A percentile compares a stretch with the other conserved stretches of the same genome.
Conservation (phyloP, 2,888 invertebrate species). For the Erebia palarica region DNA sequence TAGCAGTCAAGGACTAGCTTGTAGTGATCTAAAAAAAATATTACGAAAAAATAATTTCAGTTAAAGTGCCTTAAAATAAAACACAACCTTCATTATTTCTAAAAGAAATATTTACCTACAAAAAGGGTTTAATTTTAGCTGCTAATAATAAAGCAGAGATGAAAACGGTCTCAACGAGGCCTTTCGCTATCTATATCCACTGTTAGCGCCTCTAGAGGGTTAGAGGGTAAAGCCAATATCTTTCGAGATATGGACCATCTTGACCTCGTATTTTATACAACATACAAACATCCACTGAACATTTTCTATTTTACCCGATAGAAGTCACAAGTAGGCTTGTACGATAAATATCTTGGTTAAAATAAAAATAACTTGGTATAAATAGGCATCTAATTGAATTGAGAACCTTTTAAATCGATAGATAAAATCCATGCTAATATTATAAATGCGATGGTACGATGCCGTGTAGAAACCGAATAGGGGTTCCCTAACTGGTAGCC, state of each 20-base stretch:
- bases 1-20: too few species aligned
- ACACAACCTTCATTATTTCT: background rate
- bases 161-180: constrained; percentile 13
- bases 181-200: constrained; percentile 26
- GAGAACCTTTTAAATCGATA: background rate
- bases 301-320: constrained; percentile 4
- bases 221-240: constrained; percentile 32
- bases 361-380: background rate
- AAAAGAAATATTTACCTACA: background rate
- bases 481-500: too few species aligned
- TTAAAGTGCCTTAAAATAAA: background rate
- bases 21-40: background rate
- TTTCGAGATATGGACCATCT: constrained; percentile 19
- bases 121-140: constrained; percentile 2
- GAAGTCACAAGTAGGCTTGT: background rate
- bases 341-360: background rate
- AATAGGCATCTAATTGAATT: background rate
- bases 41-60: background rate
- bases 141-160: constrained; percentile 21
- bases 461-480: too few species aligned
- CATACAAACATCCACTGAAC: constrained; percentile 12
- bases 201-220: constrained; percentile 27
- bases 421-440: too few species aligned
- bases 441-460: too few species aligned
- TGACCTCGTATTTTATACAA: constrained; percentile 24